phyloP scores from a whole-genome alignment of 1,140 invertebrate genomes.

The Chelonus insularis region DNA sequence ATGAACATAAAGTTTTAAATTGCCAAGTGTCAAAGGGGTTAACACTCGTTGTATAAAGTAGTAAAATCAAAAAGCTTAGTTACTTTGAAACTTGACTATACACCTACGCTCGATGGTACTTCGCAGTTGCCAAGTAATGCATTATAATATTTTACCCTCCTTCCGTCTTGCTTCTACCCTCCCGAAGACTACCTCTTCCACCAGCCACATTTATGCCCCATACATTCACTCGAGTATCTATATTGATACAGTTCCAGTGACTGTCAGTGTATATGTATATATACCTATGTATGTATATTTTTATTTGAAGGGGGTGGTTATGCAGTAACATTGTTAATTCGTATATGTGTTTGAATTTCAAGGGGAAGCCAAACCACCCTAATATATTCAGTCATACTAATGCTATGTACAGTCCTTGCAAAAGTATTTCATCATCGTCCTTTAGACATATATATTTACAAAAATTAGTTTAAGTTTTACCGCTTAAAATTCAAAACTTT shows the following conservation, averaged over 20 bases:
- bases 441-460: too few relatives aligned
- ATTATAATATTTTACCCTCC: slow-evolving; percentile 58
- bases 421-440: slow-evolving; percentile 3
- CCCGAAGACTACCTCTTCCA: not conserved
- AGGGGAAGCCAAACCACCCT: slow-evolving; percentile 54
- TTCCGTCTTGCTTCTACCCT: slow-evolving; percentile 19
- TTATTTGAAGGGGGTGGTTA: too few relatives aligned
- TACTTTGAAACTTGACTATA: slow-evolving; percentile 50
- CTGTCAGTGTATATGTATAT: slow-evolving; percentile 55
- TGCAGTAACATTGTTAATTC: slow-evolving; percentile 57
- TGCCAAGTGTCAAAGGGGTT: slow-evolving; percentile 1
- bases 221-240: not conserved
- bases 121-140: slow-evolving; percentile 58
- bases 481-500: too few relatives aligned
- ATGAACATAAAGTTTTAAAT: too few relatives aligned
- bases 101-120: slow-evolving; percentile 51
- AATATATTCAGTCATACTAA: slow-evolving; percentile 55
- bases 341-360: slow-evolving; percentile 56
- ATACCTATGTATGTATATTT: too few relatives aligned
- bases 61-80: slow-evolving; percentile 37
- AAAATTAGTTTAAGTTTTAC: too few relatives aligned
- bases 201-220: slow-evolving; percentile 18
- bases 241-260: slow-evolving; percentile 37
- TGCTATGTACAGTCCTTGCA: slow-evolving; percentile 42
- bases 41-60: slow-evolving; percentile 10